Base-by-base conservation (phyloP, 2,888 invertebrate genomes). In the Steinernema carpocapsae region DNA sequence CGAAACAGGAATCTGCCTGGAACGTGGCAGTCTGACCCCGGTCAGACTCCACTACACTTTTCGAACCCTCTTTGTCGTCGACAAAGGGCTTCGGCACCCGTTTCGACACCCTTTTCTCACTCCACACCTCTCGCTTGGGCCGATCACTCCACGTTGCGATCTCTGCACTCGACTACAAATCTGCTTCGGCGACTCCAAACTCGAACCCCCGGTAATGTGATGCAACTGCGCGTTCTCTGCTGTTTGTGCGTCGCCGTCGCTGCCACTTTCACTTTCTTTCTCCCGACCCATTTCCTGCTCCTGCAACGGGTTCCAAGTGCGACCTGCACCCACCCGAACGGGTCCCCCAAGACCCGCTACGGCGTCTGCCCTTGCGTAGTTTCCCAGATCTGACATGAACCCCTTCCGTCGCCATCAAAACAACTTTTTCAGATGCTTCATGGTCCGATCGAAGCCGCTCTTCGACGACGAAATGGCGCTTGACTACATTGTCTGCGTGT, bases 401-500 rank as follows among this genome's bases (percentile, higher is more conserved):
- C n/a, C n/a, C n/a, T n/a, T n/a, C n/a, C n/a, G n/a, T n/a, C n/a
- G n/a, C n/a, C n/a, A n/a, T n/a, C n/a, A n/a, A n/a, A n/a, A n/a
- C n/a, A n/a, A n/a, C n/a, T n/a, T 43, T 45, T 79, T 70, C 75
- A 79, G 81, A 29, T 81, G 81, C 71, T 81, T 76, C 59, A 70
- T 81, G 32, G 71, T 81, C 7, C 78, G 79, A 26, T 79, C 81
- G 0, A 74, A 77, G 42, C 81, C 81, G 19, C 73, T 76, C 72
- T 81, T 72, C 48, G 76, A 78, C 19, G 80, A 79, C 75, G 76
- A 74, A 10, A 59, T 76, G 0, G 29, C 77, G 10, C 73, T 81
- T 72, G 81, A 81, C 74, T 81, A 80, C 24, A 74, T 81, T 32
- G 77, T 79, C 42, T 81, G 81, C 43, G 79, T 79, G 14, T 81